Evolutionary conservation across 2,888 invertebrate genomes (phyloP).

Genomic region (Falcaria lacertinaria): DNA sequence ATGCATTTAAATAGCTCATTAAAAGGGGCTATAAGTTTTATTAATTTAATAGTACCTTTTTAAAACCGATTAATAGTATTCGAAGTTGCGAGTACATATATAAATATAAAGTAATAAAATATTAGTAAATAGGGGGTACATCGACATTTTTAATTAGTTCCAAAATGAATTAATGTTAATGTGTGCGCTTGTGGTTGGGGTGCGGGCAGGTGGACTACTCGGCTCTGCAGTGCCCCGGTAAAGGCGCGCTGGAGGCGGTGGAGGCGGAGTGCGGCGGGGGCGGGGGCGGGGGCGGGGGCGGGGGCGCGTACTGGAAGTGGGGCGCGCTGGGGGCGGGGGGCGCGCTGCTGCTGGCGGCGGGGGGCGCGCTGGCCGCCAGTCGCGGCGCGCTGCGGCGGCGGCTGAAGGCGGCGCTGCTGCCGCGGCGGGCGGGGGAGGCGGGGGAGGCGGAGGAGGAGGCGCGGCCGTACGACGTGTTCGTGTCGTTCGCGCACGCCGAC

Average conservation of each 20-base stretch:
- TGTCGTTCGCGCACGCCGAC: slow-evolving; percentile 89
- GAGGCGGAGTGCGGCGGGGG: background rate
- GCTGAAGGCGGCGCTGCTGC: slow-evolving; percentile 20
- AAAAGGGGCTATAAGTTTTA: too few species aligned
- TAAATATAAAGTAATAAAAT: too few species aligned
- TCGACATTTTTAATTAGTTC: too few species aligned
- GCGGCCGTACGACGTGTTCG: slow-evolving; percentile 85
- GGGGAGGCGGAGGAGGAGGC: slow-evolving; percentile 20
- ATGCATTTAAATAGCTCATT: too few species aligned
- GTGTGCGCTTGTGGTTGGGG: too few species aligned
- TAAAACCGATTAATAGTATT: too few species aligned
- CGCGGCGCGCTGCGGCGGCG: slow-evolving; percentile 13
- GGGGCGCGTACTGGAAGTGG: too few species aligned
- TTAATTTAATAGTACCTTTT: too few species aligned
- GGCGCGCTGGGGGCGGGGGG: slow-evolving; percentile 1
- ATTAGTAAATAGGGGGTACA: too few species aligned
- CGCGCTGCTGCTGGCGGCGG: slow-evolving; percentile 1
- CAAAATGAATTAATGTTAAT: too few species aligned
- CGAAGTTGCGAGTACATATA: too few species aligned
- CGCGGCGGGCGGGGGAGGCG: slow-evolving; percentile 13
- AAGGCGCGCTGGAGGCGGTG: background rate
- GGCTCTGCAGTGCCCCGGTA: background rate
- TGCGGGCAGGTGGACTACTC: background rate
- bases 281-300: slow-evolving; percentile 3
- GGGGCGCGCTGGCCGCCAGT: slow-evolving; percentile 5